Conservation (phyloP, 1,140 invertebrate genomes). For the Saccostrea cuccullata region DNA sequence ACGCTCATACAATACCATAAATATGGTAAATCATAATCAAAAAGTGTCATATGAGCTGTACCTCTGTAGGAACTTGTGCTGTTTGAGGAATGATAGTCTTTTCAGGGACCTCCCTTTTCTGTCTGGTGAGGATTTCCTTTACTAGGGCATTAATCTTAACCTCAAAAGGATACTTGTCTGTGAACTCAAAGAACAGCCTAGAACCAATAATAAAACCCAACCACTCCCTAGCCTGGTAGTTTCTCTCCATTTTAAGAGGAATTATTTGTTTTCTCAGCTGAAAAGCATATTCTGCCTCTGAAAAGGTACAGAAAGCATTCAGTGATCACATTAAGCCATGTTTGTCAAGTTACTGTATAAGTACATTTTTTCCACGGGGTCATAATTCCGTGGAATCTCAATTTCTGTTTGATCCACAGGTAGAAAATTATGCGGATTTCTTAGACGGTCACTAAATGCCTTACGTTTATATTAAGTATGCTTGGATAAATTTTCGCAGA, state of each 20-base stretch:
- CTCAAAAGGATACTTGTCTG: slow-evolving; percentile 68
- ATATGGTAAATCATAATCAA: background rate
- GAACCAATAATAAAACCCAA: slow-evolving; percentile 73
- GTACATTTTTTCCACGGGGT: too few species aligned
- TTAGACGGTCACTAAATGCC: too few species aligned
- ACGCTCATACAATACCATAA: too few species aligned
- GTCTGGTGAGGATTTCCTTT: slow-evolving; percentile 50
- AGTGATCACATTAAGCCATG: too few species aligned
- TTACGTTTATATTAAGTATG: too few species aligned
- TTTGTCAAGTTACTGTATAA: too few species aligned
- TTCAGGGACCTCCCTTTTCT: slow-evolving; percentile 14
- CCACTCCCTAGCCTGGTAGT: slow-evolving; percentile 73
- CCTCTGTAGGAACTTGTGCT: background rate
- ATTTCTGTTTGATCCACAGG: too few species aligned
- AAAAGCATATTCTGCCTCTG: slow-evolving; percentile 76
- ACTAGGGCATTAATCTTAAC: slow-evolving; percentile 57
- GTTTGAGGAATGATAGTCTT: slow-evolving; percentile 29
- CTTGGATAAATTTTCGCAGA: too few species aligned
- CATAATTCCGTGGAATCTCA: too few species aligned
- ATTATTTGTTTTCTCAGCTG: slow-evolving; percentile 71
- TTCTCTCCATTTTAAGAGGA: slow-evolving; percentile 71
- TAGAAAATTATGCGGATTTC: too few species aligned
- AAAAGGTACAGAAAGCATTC: slow-evolving; percentile 15
- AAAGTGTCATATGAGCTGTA: background rate
- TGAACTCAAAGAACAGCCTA: slow-evolving; percentile 74